Conservation (phyloP, 92 coral and sea anemone genomes). For the Porites evermanni region DNA sequence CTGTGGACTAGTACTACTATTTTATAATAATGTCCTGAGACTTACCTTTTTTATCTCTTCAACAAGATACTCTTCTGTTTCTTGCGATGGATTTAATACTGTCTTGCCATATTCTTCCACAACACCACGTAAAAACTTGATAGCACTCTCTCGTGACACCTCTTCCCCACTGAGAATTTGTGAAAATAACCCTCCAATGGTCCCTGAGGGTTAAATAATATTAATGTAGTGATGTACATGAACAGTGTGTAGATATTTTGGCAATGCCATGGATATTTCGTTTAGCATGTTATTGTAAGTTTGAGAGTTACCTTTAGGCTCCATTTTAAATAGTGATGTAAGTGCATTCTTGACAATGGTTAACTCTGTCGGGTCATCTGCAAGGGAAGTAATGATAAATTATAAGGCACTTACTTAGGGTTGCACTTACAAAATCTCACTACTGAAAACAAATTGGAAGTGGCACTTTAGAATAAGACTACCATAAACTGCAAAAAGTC, state of each 20-base stretch:
- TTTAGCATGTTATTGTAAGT: neutral
- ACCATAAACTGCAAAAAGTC: no score
- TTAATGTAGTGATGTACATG: neutral
- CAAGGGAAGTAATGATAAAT: neutral
- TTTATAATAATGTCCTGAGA: neutral
- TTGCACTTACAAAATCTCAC: no score
- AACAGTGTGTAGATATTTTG: no score
- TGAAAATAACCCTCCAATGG: constrained; percentile 94
- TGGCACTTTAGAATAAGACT: no score
- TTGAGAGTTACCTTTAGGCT: constrained; percentile 80
- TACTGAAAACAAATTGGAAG: no score
- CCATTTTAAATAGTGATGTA: constrained; percentile 78
- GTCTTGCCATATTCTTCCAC: constrained; percentile 79
- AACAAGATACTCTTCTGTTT: constrained; percentile 86
- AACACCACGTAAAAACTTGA: constrained; percentile 75
- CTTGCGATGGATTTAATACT: constrained; percentile 76
- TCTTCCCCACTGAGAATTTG: constrained; percentile 96
- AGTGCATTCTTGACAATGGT: constrained; percentile 84
- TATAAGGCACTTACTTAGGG: no score
- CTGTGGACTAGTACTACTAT: no score
- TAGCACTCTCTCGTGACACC: constrained; percentile 91
- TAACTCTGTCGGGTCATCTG: constrained; percentile 84
- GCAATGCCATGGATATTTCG: neutral
- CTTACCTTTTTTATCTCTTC: constrained; percentile 93
- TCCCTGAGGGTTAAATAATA: constrained; percentile 49